These are phyloP conservation scores for Melanotaenia trifasciata DNA, from an alignment of 2,797 vertebrate species.

Conservation along the genomic window DNA sequence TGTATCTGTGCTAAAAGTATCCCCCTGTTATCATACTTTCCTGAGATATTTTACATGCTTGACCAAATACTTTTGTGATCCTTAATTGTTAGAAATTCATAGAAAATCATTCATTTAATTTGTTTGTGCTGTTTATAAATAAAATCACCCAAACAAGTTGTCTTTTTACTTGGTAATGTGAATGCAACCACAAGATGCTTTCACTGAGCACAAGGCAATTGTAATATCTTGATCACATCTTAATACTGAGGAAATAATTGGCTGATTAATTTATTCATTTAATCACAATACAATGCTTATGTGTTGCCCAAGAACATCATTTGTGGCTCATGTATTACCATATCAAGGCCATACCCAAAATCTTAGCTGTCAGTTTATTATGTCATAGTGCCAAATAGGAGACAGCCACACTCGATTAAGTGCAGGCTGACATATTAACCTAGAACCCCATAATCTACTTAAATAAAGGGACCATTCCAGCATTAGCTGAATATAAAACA, in stretches of 20 bases:
- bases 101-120: too few relatives aligned
- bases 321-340: neutral
- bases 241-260: too few relatives aligned
- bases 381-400: slow-evolving; percentile 25
- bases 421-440: slow-evolving; percentile 18
- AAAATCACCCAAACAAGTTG: too few relatives aligned
- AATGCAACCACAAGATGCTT: neutral
- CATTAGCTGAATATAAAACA: neutral
- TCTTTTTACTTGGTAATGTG: too few relatives aligned
- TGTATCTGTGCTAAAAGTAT: neutral
- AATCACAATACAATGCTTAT: neutral
- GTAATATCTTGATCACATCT: neutral
- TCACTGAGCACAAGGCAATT: neutral
- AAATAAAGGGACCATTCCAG: slow-evolving; percentile 14
- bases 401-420: slow-evolving; percentile 30
- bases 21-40: too few relatives aligned
- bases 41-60: neutral
- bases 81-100: too few relatives aligned
- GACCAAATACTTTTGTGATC: too few relatives aligned
- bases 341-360: neutral
- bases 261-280: neutral
- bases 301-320: neutral
- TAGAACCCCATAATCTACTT: slow-evolving; percentile 44
- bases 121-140: too few relatives aligned
- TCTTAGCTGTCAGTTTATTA: neutral